These are phyloP conservation scores for Erpornis zantholeuca DNA, from an alignment of 2,113 vertebrate species.

Conservation along the genomic window DNA sequence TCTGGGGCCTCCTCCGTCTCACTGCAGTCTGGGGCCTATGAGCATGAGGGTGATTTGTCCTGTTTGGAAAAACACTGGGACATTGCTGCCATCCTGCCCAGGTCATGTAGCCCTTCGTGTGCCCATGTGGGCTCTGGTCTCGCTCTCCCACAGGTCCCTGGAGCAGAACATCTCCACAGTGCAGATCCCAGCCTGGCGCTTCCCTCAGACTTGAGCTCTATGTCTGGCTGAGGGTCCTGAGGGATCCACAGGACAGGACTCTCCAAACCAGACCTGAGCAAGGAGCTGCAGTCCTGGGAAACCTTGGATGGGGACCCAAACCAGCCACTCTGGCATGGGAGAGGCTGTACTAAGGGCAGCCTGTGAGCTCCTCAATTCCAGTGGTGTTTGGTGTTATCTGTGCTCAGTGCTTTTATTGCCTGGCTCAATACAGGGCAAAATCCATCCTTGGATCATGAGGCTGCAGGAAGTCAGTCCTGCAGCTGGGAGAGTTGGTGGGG, in stretches of 20 bases:
- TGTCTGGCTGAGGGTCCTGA: conserved; percentile 30
- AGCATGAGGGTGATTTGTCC: not conserved
- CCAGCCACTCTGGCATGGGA: not conserved
- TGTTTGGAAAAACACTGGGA: not conserved
- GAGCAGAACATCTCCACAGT: conserved; percentile 50
- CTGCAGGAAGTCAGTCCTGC: not conserved
- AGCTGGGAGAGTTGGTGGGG: not conserved
- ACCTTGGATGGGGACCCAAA: fast-evolving
- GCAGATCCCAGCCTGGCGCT: conserved; percentile 61
- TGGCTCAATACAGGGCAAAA: not conserved
- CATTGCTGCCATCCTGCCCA: not conserved
- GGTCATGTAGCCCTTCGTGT: not conserved
- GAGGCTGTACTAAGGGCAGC: not conserved
- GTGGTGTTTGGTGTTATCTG: not conserved
- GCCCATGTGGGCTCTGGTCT: not conserved
- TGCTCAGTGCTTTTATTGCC: not conserved
- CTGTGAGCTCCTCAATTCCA: not conserved
- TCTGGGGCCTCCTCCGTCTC: not conserved
- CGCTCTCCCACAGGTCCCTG: conserved; percentile 49
- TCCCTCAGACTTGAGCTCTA: conserved; percentile 38
- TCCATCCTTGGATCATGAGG: not conserved
- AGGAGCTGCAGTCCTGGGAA: not conserved
- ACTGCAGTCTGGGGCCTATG: not conserved
- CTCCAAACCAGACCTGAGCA: conserved; percentile 60
- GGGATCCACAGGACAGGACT: conserved; percentile 12